Base-by-base conservation (phyloP, 1,140 invertebrate species). In the Orius insidiosus region DNA sequence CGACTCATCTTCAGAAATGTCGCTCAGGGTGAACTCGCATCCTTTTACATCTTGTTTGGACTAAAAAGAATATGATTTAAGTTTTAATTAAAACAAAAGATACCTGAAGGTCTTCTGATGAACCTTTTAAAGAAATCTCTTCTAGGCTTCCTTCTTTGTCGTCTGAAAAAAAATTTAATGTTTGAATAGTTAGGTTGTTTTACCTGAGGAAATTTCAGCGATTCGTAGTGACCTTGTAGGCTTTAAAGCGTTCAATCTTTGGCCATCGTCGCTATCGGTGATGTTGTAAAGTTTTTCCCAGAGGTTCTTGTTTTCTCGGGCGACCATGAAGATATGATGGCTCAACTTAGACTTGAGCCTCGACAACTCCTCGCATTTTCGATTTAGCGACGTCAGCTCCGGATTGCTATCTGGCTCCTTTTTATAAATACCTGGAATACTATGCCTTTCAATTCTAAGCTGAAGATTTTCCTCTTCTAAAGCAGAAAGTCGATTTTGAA, bases 271-370 rank as follows among this genome's bases (percentile, higher is more conserved):
- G n/a, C n/a, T 66, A 58, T 70, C 68, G 1, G 67, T 75, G 35
- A 82, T 61, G 57, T 67, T 65, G 1, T 74, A 75, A 18, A 86
- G 62, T 55, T 75, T 74, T 41, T 67, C 72, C 82, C 81, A 86
- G 14, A 86, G 60, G 48, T 76, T 74, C 55, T 76, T 72, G 60
- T 85, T 86, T 63, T 86, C 82, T 55, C 71, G 71, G 1, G 78
- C 75, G 6, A 86, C 78, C 76, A 85, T 81, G 51, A 71, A 70
- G 35, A 84, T 69, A 55, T 81, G 78, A 59, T 81, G 74, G 49
- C 72, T 69, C 5, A 85, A 58, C 56, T 82, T 78, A 3, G 71
- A 71, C 53, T 83, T 85, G 56, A 84, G 75, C 55, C 76, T 76
- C 15, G 68, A 72, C 48, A 83, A 59, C 47, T 77, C 69, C 36